Base-by-base conservation (phyloP, 2,797 vertebrate species). In the Percopsis omiscomaycus region DNA sequence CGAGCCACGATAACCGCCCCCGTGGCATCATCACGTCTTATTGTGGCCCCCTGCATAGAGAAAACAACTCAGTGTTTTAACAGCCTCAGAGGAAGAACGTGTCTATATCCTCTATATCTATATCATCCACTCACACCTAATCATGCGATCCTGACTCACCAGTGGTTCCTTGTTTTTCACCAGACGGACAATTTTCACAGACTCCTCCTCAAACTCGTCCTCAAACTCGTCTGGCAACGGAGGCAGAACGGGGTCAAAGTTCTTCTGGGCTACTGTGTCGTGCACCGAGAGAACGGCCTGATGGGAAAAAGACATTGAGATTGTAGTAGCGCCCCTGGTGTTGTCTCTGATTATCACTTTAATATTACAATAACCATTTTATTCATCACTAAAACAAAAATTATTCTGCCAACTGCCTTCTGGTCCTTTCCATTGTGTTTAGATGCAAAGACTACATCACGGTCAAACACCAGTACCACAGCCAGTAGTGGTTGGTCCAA, bases 131-230 rank as follows among this genome's bases (percentile, higher is more conserved):
- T 4, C 59, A 4, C 32, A 50, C 32, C 32, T 8, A 51, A 48
- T 15, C 16, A 3, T 2, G 29, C 45, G 3, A 1, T 27, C 14
- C 3, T 3, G 53, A 84, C 88, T 66, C 89, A 98, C 96, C 95
- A 98, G 83, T 3, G 97, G 97, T 66, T 98, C 97, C 86, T 96
- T 98, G 88, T 98, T 98, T 88, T 98, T 98, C 81, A 98, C 96
- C 68, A 98, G 90, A 1, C 95, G 92, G 63, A 98, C 95, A 1
- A 98, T 98, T 92, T 98, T 98, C 86, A 98, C 95, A 0, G 96
- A 98, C 81, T 98, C 97, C 74, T 98, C 97, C 50, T 98, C 95
- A 78, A 98, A 91, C 78, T 98, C 95, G 1, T 97, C 96, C 0
- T 95, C 95, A 0, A 96, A 91, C 82, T 96, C 94, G 6, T 96